These are phyloP conservation scores for Agrochola lychnidis DNA, from an alignment of 2,888 invertebrate species.

Conservation along the genomic window DNA sequence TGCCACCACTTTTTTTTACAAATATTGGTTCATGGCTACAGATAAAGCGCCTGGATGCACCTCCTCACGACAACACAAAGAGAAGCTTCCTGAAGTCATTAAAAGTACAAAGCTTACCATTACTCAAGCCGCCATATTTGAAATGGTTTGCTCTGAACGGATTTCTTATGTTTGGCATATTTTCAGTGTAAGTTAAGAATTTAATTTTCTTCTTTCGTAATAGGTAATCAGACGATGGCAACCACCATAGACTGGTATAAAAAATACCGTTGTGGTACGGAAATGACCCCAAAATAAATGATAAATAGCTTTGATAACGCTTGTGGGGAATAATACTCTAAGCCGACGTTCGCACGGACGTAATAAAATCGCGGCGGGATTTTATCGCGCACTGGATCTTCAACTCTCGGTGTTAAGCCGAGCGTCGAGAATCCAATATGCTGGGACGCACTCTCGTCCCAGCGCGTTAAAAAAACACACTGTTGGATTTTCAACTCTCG, in stretches of 20 bases:
- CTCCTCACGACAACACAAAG: conserved; percentile 68
- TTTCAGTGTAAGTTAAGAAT: conserved; percentile 91
- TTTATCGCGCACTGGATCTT: too few relatives aligned
- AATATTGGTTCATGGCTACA: conserved; percentile 67
- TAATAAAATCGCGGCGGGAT: too few relatives aligned
- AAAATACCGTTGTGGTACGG: not conserved
- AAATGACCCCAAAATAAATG: not conserved
- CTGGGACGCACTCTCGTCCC: too few relatives aligned
- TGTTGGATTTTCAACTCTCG: too few relatives aligned
- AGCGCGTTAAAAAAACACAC: too few relatives aligned
- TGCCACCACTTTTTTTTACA: too few relatives aligned
- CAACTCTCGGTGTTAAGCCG: too few relatives aligned
- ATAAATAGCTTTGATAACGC: not conserved
- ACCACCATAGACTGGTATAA: not conserved
- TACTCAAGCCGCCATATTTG: conserved; percentile 89
- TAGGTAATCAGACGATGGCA: not conserved
- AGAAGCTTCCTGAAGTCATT: conserved; percentile 81
- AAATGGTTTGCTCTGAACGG: conserved; percentile 90
- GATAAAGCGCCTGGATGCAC: conserved; percentile 77
- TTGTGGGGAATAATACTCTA: not conserved
- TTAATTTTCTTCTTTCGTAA: not conserved
- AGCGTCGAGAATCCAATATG: too few relatives aligned
- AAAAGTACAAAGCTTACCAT: conserved; percentile 88
- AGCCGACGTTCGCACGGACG: too few relatives aligned
- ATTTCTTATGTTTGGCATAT: conserved; percentile 91